Evolutionary conservation across 1,140 invertebrate species (phyloP), one percentile per base, ranked within the genome.

Genomic region (Anagrus nilaparvatae): DNA sequence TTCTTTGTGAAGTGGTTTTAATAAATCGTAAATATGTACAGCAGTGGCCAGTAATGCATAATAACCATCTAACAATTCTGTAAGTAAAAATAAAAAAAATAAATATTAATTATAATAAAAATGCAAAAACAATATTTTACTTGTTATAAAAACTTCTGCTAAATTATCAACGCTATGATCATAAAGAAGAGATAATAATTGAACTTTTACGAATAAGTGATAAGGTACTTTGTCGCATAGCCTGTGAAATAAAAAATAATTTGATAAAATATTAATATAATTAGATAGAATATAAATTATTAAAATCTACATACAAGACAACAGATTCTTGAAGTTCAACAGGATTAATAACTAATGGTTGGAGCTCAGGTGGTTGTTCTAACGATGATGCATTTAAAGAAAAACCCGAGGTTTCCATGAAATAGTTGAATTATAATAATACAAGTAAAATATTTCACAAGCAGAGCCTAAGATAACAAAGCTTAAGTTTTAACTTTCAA

Each of bases 171-270:
- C 47, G 28, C 59, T 63, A 54, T 53, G 54, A 51, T 70, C 60
- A 30, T 67, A 52, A 27, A 74, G 43, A 37, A 71, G 67, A 49
- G 73, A 65, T 27, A 78, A 60, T 27, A 79, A 67, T 43, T 70
- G 63, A 46, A 78, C 70, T 59, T 78, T 79, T 40, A 76, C 71
- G 54, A 75, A 77, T 35, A 81, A 60, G 43, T 77, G 74, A 52
- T 76, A 75, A 25, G 76, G 71, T 59, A 80, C 72, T 47, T 67
- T 69, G 40, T 59, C 61, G 55, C 74, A 76, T 34, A 80, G 59
- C 55, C 78, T 81, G 62, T 59, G 40, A 50, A n/a, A n/a, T n/a
- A n/a, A n/a, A n/a, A 28, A 14, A 31, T 43, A 17, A 45, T 25
- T 43, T n/a, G n/a, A n/a, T n/a, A n/a, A n/a, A n/a, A n/a, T n/a